Conservation (phyloP, 1,140 invertebrate species). For the Euwallacea similis region DNA sequence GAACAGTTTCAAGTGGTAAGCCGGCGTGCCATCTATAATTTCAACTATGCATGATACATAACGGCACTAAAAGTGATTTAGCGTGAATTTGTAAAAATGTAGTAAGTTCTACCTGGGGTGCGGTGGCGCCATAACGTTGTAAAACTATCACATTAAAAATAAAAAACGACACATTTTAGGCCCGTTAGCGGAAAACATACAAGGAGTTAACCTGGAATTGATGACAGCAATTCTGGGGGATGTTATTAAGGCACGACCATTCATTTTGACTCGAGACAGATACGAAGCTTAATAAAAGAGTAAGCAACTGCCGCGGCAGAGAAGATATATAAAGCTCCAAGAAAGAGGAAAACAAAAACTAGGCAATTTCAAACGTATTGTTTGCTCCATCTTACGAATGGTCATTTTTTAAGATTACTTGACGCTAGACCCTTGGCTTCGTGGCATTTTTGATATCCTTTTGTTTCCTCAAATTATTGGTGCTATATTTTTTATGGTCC, state of each 20-base stretch:
- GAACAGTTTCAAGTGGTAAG: constrained; percentile 8
- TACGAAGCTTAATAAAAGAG: constrained; percentile 47
- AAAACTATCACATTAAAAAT: constrained; percentile 40
- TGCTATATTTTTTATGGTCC: constrained; percentile 34
- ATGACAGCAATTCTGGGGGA: constrained; percentile 41
- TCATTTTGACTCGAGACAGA: constrained; percentile 44
- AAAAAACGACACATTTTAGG: constrained; percentile 40
- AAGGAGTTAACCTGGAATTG: constrained; percentile 40
- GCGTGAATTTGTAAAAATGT: constrained; percentile 29
- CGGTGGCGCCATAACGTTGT: constrained; percentile 33
- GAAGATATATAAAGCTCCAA: constrained; percentile 43
- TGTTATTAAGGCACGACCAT: constrained; percentile 54
- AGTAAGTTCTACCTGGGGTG: constrained; percentile 19
- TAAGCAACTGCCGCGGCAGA: constrained; percentile 44
- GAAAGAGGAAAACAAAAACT: constrained; percentile 42
- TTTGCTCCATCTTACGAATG: constrained; percentile 38
- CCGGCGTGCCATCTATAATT: constrained; percentile 19
- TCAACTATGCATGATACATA: constrained; percentile 29
- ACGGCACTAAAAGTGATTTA: constrained; percentile 30
- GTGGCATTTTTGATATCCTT: constrained; percentile 39
- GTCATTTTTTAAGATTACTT: constrained; percentile 40
- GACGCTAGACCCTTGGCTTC: constrained; percentile 35
- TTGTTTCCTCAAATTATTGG: constrained; percentile 37
- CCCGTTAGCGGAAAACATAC: constrained; percentile 39
- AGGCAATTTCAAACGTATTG: constrained; percentile 40